These are phyloP conservation scores for Drosophila mulleri DNA, from an alignment of 2,888 invertebrate species.

Conservation along the genomic window DNA sequence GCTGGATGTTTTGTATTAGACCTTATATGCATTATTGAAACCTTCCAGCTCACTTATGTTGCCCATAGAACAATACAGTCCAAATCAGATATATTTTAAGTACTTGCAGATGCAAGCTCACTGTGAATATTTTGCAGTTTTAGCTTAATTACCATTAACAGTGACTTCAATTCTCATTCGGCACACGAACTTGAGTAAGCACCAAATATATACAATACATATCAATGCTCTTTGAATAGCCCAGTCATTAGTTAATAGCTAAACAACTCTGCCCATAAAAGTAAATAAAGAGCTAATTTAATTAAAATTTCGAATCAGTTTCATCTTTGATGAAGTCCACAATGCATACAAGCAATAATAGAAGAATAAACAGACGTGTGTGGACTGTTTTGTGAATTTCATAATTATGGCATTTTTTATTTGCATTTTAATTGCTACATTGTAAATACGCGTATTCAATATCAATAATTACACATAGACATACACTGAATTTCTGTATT, in stretches of 20 bases:
- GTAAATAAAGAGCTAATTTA: constrained; percentile 5
- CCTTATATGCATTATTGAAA: too few relatives aligned
- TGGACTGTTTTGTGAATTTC: constrained; percentile 61
- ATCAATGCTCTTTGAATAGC: not conserved
- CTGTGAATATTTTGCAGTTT: too few relatives aligned
- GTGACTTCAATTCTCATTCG: not conserved
- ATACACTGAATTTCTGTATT: constrained; percentile 58
- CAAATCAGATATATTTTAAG: too few relatives aligned
- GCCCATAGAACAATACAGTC: too few relatives aligned
- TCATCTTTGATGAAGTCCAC: constrained; percentile 6
- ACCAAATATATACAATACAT: accelerated
- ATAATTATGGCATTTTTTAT: constrained; percentile 81
- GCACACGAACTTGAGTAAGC: too few relatives aligned
- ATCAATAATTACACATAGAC: constrained; percentile 80
- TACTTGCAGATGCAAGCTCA: too few relatives aligned
- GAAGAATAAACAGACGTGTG: constrained; percentile 8
- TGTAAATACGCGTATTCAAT: constrained; percentile 74
- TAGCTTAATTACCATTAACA: too few relatives aligned
- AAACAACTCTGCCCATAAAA: not conserved
- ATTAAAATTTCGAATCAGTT: constrained; percentile 11
- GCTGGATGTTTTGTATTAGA: too few relatives aligned
- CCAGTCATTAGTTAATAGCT: not conserved
- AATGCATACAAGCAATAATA: not conserved
- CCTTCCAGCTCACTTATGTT: too few relatives aligned
- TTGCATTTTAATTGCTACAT: constrained; percentile 76